Evolutionary conservation across 2,113 vertebrate species (phyloP), one percentile per base, ranked within the genome.

Genomic region (Heterotilapia buettikoferi): DNA sequence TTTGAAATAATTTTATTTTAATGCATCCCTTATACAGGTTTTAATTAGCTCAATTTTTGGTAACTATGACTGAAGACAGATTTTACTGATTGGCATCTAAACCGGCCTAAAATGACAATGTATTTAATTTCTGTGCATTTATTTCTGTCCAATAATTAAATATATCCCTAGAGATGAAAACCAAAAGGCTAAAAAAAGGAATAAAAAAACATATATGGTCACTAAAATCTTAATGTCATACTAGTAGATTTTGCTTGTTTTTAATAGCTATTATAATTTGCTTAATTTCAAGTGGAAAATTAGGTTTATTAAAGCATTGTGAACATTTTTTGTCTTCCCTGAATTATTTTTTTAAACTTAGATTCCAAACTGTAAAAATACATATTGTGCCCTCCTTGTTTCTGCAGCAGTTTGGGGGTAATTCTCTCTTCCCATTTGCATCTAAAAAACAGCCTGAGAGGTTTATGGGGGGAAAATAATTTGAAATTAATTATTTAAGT

Each of bases 11-110:
- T 45, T 26, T 18, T 2, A 26, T 73, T 73, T 26, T 1, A 18
- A 45, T 6, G 21, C 21, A 26, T 5, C 66, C 1, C 0, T 10
- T 73, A 10, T 0, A 0, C 21, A 73, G 13, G 13, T 26, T 73
- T 47, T 6, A 29, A 47, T 73, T 18, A 0, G 21, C 68, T 18
- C 1, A 21, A 3, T 1, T 14, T 68, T 40, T 24, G 0, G 3
- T 9, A 40, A 40, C 45, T 45, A 26, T 26, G 14, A 45, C 68
- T 2, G 21, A 73, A 6, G 11, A 71, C 5, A 71, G n/a, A 47
- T 45, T 43, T 47, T 18, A 73, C 38, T 45, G 13, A 29, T 45
- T 2, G 36, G 1, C 68, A 47, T 45, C 14, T 47, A 26, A 18
- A 26, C 14, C 2, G 14, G 3, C 0, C 5, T 45, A 9, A 71